Evolutionary conservation across 2,113 vertebrate genomes (phyloP), one percentile per base, ranked within the genome.

Genomic region (Psilopsiagon aurifrons): DNA sequence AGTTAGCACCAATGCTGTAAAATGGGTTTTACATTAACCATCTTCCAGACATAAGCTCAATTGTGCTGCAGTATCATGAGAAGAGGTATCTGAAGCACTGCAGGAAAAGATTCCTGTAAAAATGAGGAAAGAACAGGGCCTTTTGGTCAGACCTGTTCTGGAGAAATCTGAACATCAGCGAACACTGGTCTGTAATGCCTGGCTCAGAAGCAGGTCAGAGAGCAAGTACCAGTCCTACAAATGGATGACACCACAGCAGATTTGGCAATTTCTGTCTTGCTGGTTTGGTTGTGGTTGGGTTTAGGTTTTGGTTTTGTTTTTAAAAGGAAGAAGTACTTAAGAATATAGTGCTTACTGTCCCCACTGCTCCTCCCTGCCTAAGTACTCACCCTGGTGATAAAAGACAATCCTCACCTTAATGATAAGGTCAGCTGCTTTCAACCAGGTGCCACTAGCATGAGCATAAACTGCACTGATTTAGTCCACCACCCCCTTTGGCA

Each of bases 401-500:
- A 84, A 92, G 88, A 41, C 17, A 44, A 75, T 64, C 96, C 88
- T 90, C 75, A 35, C 63, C 93, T 92, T 66, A 41, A 68, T 68
- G 74, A 49, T 60, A 92, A 85, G 75, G 94, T 74, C 84, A 55
- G 82, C 94, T 96, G 83, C 75, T 92, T 96, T 96, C 95, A 97
- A 91, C 73, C 67, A 90, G 73, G 62, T 74, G 95, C 73, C 59
- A 76, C 92, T 71, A 67, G 29, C 66, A 88, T 84, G 59, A 96
- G 88, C 94, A 70, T 81, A 54, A 97, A 97, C 62, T 28, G 91
- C 84, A 60, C 41, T 39, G 95, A 92, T 47, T 92, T 35, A 94
- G 95, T 91, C 96, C 92, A 88, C 69, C 97, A 94, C 17, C 73
- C 95, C 94, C 88, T 92, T 91, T 97, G 98, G 97, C 97, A 98